phyloP scores from a whole-genome alignment of 2,797 vertebrate genomes.

The Chrysocyon brachyurus region DNA sequence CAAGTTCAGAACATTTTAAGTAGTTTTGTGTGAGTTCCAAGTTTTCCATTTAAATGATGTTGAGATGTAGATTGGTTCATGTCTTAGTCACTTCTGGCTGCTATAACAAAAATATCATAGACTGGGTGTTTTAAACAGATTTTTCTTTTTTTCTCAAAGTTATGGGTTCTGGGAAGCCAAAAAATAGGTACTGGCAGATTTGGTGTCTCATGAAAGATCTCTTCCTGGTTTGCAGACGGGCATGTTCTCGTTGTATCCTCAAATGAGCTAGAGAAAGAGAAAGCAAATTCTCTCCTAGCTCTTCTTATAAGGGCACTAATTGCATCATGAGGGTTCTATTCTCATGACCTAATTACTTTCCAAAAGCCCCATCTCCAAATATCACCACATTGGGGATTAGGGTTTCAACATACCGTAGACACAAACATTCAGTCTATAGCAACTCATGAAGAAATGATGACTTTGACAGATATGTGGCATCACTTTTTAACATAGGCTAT shows the following conservation, averaged over 20 bases:
- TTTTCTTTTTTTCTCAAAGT: not conserved
- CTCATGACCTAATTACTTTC: not conserved
- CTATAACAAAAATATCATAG: not conserved
- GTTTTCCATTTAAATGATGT: not conserved
- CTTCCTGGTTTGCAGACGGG: not conserved
- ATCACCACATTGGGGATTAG: rapidly evolving
- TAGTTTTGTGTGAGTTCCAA: not conserved
- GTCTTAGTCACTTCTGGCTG: not conserved
- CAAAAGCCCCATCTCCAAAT: not conserved
- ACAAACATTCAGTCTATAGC: not conserved
- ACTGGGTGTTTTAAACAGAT: not conserved
- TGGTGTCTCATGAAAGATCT: too few species aligned
- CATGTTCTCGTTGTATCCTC: not conserved
- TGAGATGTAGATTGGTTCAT: not conserved
- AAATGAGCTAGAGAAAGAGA: not conserved
- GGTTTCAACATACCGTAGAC: not conserved
- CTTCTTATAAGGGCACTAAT: not conserved
- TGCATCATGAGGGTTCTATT: rapidly evolving
- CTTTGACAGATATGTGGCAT: not conserved
- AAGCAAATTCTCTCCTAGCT: not conserved
- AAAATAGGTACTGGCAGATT: not conserved
- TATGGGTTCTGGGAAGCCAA: not conserved
- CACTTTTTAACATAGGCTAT: rapidly evolving
- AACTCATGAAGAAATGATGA: not conserved
- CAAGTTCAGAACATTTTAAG: not conserved